These are phyloP conservation scores for Hephaestus fuliginosus DNA, from an alignment of 2,797 vertebrate genomes.

Conservation along the genomic window DNA sequence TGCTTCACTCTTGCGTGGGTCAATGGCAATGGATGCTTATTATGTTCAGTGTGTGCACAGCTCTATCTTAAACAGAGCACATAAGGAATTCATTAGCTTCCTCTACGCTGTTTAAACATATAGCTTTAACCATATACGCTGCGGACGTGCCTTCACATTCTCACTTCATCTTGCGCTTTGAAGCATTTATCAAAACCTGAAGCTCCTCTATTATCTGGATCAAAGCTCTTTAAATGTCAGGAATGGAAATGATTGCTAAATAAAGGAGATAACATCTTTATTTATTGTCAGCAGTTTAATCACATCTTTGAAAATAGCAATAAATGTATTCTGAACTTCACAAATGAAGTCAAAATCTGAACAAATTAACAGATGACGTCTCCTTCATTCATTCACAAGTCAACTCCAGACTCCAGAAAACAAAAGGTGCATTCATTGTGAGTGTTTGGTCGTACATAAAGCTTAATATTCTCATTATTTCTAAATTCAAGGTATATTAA, in stretches of 20 bases:
- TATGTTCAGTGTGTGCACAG: conserved; percentile 19
- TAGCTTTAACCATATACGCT: not conserved
- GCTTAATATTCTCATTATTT: conserved; percentile 12
- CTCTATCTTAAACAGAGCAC: conserved; percentile 27
- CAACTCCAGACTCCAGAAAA: not conserved
- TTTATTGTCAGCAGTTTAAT: conserved; percentile 15
- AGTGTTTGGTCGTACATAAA: conserved; percentile 8
- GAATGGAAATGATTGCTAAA: conserved; percentile 18
- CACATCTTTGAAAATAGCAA: conserved; percentile 7
- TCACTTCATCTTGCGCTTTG: conserved; percentile 28
- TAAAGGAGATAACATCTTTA: conserved; percentile 25
- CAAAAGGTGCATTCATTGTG: not conserved
- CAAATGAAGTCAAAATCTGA: not conserved
- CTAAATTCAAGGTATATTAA: conserved; percentile 61
- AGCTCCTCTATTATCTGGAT: conserved; percentile 13
- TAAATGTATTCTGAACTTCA: not conserved
- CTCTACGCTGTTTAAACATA: conserved; percentile 2
- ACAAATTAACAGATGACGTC: not conserved
- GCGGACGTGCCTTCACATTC: conserved; percentile 2
- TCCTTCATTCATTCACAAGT: not conserved
- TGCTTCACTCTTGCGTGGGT: conserved; percentile 24
- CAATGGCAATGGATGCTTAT: conserved; percentile 29
- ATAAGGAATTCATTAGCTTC: conserved; percentile 21
- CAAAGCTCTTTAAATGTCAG: conserved; percentile 41
- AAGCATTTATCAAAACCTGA: conserved; percentile 8